Conservation (phyloP, 2,797 vertebrate species). For the Eutrigla gurnardus region DNA sequence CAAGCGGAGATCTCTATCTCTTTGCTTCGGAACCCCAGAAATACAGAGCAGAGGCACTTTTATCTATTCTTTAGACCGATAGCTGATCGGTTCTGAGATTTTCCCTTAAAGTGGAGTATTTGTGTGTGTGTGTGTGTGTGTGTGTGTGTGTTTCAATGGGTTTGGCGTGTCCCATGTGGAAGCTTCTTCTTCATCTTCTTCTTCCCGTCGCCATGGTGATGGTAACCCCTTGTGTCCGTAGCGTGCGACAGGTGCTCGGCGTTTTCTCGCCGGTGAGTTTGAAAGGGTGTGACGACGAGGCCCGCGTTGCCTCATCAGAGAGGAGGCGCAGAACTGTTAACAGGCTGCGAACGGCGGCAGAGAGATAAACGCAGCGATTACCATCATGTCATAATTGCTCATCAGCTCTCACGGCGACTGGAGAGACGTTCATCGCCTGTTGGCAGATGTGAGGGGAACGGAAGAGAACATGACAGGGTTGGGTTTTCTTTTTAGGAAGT, state of each 20-base stretch:
- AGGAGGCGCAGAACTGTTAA: conserved; percentile 8
- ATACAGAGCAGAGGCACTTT: too few relatives aligned
- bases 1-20: too few relatives aligned
- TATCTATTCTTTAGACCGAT: too few relatives aligned
- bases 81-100: not conserved
- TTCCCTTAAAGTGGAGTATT: not conserved
- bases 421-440: not conserved
- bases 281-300: conserved; percentile 23
- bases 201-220: conserved; percentile 43
- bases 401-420: not conserved
- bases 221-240: not conserved
- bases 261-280: conserved; percentile 10
- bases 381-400: conserved; percentile 13
- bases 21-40: too few relatives aligned
- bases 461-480: not conserved
- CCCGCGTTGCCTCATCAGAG: not conserved
- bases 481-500: conserved; percentile 11
- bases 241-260: conserved; percentile 18
- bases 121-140: conserved; percentile 16
- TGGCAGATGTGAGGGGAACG: conserved; percentile 14
- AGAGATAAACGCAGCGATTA: conserved; percentile 31
- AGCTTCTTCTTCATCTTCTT: not conserved
- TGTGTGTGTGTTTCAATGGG: conserved; percentile 50
- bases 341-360: not conserved
- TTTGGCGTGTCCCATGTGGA: not conserved